These are phyloP conservation scores for Gryon sp. DNA, from an alignment of 1,140 invertebrate genomes.

Conservation along the genomic window DNA sequence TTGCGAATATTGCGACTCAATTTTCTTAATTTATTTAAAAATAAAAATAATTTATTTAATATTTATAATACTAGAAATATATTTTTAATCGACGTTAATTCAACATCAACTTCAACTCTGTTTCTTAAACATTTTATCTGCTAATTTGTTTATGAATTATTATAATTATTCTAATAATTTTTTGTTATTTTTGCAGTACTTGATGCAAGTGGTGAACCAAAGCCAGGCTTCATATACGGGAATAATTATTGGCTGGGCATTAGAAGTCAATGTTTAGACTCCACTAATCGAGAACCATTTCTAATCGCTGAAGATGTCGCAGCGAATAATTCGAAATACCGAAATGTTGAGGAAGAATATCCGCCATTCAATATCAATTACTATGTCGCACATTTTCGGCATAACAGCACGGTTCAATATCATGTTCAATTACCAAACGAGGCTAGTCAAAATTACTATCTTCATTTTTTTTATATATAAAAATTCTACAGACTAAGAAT, in stretches of 20 bases:
- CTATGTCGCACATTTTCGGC: slow-evolving; percentile 71
- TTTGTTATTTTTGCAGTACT: slow-evolving; percentile 72
- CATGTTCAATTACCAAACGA: slow-evolving; percentile 72
- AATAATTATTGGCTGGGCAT: slow-evolving; percentile 80
- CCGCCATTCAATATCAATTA: slow-evolving; percentile 75
- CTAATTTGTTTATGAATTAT: too few relatives aligned
- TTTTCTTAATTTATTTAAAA: too few relatives aligned
- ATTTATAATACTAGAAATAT: too few relatives aligned
- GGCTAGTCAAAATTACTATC: too few relatives aligned
- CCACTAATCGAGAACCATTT: slow-evolving; percentile 61
- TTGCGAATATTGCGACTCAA: too few relatives aligned
- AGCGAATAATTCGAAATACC: slow-evolving; percentile 67
- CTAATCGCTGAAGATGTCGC: slow-evolving; percentile 47
- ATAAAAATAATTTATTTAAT: too few relatives aligned
- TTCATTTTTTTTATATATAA: not conserved
- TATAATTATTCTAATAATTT: not conserved
- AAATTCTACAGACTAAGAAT: not conserved
- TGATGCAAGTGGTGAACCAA: slow-evolving; percentile 78
- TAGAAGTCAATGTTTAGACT: slow-evolving; percentile 72
- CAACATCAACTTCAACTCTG: too few relatives aligned
- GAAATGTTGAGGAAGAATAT: slow-evolving; percentile 68
- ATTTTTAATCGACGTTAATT: too few relatives aligned
- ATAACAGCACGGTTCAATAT: slow-evolving; percentile 77
- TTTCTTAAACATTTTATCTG: too few relatives aligned
- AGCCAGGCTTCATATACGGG: slow-evolving; percentile 76